phyloP scores from a whole-genome alignment of 2,888 invertebrate genomes.

The Oscheius sp. region DNA sequence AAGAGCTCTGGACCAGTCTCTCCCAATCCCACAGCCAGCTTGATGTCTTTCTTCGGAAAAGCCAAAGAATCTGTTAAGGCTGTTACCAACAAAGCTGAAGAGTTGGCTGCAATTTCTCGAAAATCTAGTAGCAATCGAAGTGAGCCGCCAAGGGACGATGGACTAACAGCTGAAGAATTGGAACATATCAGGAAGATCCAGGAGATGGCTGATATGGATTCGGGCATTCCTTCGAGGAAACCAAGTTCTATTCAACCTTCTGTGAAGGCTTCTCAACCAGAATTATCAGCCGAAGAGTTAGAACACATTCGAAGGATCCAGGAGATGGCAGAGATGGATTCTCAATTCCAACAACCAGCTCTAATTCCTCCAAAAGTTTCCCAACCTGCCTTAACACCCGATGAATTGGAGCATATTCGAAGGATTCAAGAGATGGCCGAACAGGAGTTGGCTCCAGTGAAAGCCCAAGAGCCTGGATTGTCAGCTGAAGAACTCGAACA shows the following conservation, averaged over 20 bases:
- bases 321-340: constrained; percentile 38
- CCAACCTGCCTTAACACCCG: constrained; percentile 33
- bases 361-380: too few relatives aligned
- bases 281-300: constrained; percentile 55
- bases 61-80: constrained; percentile 26
- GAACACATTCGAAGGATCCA: constrained; percentile 57
- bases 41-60: constrained; percentile 43
- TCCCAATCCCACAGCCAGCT: constrained; percentile 6
- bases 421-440: constrained; percentile 30
- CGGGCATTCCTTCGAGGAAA: neutral
- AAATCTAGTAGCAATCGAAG: too few relatives aligned
- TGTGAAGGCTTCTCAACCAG: neutral
- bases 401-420: constrained; percentile 31
- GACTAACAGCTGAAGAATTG: constrained; percentile 56
- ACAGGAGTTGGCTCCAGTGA: neutral
- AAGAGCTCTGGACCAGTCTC: neutral
- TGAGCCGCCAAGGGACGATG: neutral
- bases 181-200: constrained; percentile 58
- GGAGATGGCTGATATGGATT: constrained; percentile 38
- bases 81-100: neutral
- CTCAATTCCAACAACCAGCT: too few relatives aligned
- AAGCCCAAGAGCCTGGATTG: neutral
- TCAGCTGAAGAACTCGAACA: neutral
- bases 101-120: constrained; percentile 44
- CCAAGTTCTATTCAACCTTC: neutral